Base-by-base conservation (phyloP, 2,888 invertebrate genomes). In the Nyleta sp. region DNA sequence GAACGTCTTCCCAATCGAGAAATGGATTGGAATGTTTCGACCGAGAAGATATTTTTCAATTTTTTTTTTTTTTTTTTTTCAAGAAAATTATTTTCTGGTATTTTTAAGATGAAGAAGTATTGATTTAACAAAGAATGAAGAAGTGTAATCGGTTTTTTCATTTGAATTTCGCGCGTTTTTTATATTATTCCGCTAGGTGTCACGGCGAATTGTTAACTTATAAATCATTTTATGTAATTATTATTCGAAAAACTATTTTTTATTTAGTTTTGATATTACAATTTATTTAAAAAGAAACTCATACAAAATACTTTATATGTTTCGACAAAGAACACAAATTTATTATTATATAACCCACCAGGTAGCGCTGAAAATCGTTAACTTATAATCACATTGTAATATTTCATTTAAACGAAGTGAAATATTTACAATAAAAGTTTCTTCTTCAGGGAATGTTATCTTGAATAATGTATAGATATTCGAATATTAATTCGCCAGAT, bases 1-100 rank as follows among this genome's bases (percentile, higher is more conserved):
- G 35, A 53, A 53, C 53, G 35, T 50, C 52, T 38, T 55, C 40
- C 8, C 55, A 38, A 38, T 55, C 55, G 20, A 33, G 53, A 20
- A 31, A 50, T 50, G 50, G n/a, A 53, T 53, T 17, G 53, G 33
- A 53, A 2, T 53, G 33, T 35, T 33, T 35, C 20, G 35, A 53
- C 53, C 53, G 53, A 53, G 10, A 33, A 35, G 18, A 35, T 53
- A 33, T 53, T 20, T 13, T 53, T 53, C 35, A 35, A 53, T 35
- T 35, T 53, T 20, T n/a, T 53, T 20, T 13, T 53, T 53, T 20
- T 20, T 35, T 35, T 35, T 53, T 20, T 50, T 28, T 2, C 17
- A 5, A n/a, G 15, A 31, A 31, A 50, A 28, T 50, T 50, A 8
- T 46, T 46, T 46, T n/a, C 8, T n/a, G 46, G 3, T 46, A n/a